phyloP scores from a whole-genome alignment of 1,140 invertebrate genomes.

The Nephila pilipes region DNA sequence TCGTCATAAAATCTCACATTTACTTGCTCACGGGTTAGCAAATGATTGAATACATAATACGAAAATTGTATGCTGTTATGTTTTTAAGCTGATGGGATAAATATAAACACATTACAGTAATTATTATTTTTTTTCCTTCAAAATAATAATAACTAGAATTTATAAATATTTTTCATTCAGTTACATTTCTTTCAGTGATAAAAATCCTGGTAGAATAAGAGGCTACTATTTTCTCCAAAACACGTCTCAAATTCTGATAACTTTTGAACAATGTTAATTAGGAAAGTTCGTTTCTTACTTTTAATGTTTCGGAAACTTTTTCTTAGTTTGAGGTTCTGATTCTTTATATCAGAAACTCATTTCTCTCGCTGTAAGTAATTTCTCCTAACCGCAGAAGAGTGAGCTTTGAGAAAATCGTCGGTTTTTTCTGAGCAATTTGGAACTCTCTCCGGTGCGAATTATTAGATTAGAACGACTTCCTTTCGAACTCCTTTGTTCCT shows the following conservation, averaged over 20 bases:
- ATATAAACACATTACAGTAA: too few species aligned
- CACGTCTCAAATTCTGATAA: background rate
- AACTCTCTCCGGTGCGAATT: conserved; percentile 41
- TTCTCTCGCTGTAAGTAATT: conserved; percentile 16
- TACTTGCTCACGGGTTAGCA: too few species aligned
- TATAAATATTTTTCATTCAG: too few species aligned
- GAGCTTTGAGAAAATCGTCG: conserved; percentile 43
- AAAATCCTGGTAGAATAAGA: too few species aligned
- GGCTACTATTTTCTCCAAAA: background rate
- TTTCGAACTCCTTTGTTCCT: conserved; percentile 54
- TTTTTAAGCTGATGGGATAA: too few species aligned
- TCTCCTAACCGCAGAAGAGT: background rate
- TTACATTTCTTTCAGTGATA: too few species aligned
- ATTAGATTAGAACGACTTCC: conserved; percentile 57
- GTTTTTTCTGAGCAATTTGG: conserved; percentile 56
- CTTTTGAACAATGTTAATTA: background rate
- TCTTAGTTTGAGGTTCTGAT: background rate
- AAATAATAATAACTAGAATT: too few species aligned
- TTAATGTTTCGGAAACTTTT: conserved; percentile 1
- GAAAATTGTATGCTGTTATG: too few species aligned
- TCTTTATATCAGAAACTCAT: background rate
- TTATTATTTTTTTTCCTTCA: too few species aligned
- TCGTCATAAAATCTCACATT: too few species aligned
- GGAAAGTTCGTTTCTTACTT: background rate
- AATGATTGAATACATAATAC: too few species aligned